Conservation (phyloP, 1,140 invertebrate genomes). For the Holotrichia oblita region DNA sequence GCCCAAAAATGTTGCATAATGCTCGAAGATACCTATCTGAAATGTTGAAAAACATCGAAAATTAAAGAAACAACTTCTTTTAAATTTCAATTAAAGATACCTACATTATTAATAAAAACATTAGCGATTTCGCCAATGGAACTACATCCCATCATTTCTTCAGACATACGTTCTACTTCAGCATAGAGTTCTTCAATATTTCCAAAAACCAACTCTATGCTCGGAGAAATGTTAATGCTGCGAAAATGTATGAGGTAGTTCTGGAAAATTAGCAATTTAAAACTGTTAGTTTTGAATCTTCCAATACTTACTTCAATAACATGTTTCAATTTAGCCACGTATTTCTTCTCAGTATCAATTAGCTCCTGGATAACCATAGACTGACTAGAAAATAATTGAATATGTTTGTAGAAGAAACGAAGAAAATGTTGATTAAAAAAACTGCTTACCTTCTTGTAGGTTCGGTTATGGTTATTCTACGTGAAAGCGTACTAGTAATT, state of each 20-base stretch:
- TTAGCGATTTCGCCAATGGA: neutral
- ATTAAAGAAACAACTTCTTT: neutral
- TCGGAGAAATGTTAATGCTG: neutral
- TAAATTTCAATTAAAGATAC: neutral
- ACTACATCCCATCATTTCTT: neutral
- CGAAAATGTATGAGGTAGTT: neutral
- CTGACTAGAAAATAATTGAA: neutral
- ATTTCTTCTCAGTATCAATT: neutral
- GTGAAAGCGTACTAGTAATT: no score
- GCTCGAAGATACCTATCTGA: neutral
- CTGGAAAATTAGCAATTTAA: neutral
- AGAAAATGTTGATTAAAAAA: no score
- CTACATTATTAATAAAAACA: neutral
- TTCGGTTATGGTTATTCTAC: no score
- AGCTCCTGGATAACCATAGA: constrained; percentile 2
- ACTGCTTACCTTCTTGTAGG: no score
- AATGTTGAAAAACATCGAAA: neutral
- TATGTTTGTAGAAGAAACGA: no score
- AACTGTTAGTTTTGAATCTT: neutral
- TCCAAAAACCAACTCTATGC: neutral
- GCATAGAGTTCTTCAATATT: constrained; percentile 5
- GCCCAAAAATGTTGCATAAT: neutral
- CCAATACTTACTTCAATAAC: neutral
- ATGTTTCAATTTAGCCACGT: neutral
- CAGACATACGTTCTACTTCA: neutral